These are phyloP conservation scores for Ranitomeya variabilis DNA, from an alignment of 2,113 vertebrate genomes.

Conservation along the genomic window DNA sequence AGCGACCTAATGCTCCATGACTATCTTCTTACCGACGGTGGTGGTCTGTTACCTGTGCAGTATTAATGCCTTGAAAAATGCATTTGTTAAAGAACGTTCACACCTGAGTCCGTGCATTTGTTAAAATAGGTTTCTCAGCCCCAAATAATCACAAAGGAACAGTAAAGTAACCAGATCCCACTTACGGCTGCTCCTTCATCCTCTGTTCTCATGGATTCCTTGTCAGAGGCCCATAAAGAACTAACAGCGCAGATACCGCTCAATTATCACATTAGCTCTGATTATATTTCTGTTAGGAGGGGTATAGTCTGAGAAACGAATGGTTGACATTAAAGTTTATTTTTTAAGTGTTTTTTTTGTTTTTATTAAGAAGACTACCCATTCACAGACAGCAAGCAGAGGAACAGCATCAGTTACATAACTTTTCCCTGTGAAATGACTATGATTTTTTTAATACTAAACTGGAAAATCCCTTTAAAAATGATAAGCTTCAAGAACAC, in stretches of 20 bases:
- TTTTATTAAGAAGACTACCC: too few relatives aligned
- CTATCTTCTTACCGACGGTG: neutral
- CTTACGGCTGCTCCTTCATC: neutral
- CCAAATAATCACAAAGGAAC: neutral
- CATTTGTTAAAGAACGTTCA: neutral
- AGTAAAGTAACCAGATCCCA: neutral
- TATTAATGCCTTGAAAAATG: neutral
- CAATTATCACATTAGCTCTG: too few relatives aligned
- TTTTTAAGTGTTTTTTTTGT: too few relatives aligned
- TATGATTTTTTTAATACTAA: neutral
- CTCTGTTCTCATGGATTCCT: neutral
- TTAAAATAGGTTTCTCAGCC: neutral
- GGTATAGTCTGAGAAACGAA: too few relatives aligned
- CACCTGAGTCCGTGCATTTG: neutral
- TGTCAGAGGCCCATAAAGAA: neutral
- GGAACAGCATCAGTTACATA: too few relatives aligned
- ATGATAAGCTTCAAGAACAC: neutral
- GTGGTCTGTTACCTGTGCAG: neutral
- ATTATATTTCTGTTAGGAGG: too few relatives aligned
- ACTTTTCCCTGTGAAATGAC: neutral
- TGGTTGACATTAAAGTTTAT: too few relatives aligned
- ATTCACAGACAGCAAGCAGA: too few relatives aligned
- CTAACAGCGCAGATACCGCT: neutral
- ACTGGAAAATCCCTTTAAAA: neutral
- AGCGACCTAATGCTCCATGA: neutral